Conservation (phyloP, 2,113 vertebrate genomes). For the Isichthys henryi region DNA sequence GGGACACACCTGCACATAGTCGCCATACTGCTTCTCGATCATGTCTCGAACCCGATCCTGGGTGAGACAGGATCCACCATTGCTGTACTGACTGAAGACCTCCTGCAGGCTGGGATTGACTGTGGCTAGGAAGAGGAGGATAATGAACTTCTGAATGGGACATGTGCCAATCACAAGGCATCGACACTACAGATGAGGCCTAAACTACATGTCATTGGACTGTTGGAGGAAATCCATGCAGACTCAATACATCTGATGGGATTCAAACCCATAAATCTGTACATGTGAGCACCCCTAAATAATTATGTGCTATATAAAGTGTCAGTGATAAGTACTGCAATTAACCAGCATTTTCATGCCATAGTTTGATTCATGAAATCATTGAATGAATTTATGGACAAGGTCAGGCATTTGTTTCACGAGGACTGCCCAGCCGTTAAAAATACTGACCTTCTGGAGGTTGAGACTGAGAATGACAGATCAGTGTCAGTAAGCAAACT, state of each 20-base stretch:
- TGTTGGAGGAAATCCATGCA: neutral
- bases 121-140: neutral
- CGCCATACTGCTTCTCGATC: neutral
- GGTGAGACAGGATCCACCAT: neutral
- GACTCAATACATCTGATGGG: neutral
- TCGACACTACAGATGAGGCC: neutral
- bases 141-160: neutral
- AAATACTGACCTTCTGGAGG: neutral
- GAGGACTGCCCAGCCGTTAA: neutral
- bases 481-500: conserved; percentile 1
- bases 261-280: neutral
- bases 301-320: neutral
- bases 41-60: neutral
- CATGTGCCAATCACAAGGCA: neutral
- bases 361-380: neutral
- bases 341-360: neutral
- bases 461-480: neutral
- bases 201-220: neutral
- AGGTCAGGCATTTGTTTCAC: neutral
- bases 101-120: neutral
- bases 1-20: conserved; percentile 6
- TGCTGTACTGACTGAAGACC: neutral
- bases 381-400: neutral
- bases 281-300: neutral
- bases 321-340: neutral